Conservation (phyloP, 2,797 vertebrate genomes). For the Antrozous pallidus region DNA sequence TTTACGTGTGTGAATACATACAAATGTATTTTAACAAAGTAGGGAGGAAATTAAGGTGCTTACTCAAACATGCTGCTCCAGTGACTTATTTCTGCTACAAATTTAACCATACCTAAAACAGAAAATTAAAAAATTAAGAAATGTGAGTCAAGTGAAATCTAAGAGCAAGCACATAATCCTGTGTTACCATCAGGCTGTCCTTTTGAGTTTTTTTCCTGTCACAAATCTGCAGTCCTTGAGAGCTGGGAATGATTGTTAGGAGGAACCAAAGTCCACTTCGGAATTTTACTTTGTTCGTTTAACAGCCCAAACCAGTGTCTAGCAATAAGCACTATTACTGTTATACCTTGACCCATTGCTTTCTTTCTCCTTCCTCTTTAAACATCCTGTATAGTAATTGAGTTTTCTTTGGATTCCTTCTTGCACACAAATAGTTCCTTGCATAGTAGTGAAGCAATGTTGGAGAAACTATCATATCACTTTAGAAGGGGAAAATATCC, state of each 20-base stretch:
- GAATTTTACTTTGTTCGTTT: not conserved
- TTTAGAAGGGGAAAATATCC: fast-evolving
- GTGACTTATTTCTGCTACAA: not conserved
- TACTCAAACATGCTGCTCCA: not conserved
- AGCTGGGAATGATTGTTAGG: not conserved
- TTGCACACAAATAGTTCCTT: not conserved
- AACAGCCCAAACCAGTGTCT: not conserved
- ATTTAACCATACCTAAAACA: not conserved
- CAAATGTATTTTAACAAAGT: not conserved
- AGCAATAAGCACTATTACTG: not conserved
- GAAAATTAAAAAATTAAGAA: slow-evolving; percentile 38
- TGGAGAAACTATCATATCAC: not conserved
- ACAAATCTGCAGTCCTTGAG: not conserved
- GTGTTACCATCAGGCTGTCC: not conserved
- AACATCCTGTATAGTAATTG: not conserved
- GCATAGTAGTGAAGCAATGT: not conserved
- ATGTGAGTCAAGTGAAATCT: not conserved
- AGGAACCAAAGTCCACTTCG: not conserved
- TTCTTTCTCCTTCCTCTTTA: not conserved
- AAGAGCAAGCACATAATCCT: not conserved
- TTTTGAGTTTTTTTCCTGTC: not conserved
- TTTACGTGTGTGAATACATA: not conserved
- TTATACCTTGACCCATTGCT: not conserved
- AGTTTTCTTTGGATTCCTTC: not conserved
- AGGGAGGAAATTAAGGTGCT: not conserved